Evolutionary conservation across 1,140 invertebrate species (phyloP).

Genomic region (Trypoxylus dichotomus): DNA sequence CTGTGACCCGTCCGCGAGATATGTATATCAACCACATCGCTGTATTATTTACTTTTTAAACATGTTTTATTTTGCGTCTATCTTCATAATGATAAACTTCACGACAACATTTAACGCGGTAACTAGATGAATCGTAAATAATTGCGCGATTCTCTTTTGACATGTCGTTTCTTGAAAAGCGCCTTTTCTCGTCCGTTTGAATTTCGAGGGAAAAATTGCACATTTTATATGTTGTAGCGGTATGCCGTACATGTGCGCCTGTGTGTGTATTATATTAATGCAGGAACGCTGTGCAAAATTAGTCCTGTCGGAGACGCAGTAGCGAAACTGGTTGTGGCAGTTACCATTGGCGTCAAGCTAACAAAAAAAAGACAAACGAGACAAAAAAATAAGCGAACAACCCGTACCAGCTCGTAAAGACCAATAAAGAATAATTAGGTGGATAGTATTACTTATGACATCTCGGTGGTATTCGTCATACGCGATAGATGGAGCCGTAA

Average conservation of each 20-base stretch:
- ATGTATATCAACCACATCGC: conserved; percentile 23
- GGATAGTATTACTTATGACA: conserved; percentile 44
- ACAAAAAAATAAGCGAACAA: conserved; percentile 34
- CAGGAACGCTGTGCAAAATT: conserved; percentile 30
- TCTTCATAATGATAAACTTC: conserved; percentile 25
- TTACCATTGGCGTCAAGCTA: conserved; percentile 40
- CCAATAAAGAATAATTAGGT: conserved; percentile 46
- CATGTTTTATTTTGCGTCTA: conserved; percentile 29
- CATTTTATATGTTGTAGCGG: neutral
- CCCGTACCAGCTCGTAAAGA: conserved; percentile 39
- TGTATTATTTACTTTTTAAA: conserved; percentile 31
- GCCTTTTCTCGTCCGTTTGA: neutral
- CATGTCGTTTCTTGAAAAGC: neutral
- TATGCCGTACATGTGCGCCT: neutral
- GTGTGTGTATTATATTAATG: neutral
- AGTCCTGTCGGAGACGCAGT: conserved; percentile 25
- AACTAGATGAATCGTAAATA: neutral
- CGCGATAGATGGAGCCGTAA: conserved; percentile 42
- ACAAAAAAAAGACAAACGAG: conserved; percentile 40
- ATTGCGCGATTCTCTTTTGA: neutral
- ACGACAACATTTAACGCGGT: conserved; percentile 23
- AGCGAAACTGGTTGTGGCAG: conserved; percentile 50
- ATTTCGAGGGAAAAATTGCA: conserved; percentile 20
- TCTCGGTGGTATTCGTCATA: conserved; percentile 34
- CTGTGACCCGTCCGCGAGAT: conserved; percentile 26